These are phyloP conservation scores for Saturnia japonica DNA, from an alignment of 2,888 invertebrate species.

Conservation along the genomic window DNA sequence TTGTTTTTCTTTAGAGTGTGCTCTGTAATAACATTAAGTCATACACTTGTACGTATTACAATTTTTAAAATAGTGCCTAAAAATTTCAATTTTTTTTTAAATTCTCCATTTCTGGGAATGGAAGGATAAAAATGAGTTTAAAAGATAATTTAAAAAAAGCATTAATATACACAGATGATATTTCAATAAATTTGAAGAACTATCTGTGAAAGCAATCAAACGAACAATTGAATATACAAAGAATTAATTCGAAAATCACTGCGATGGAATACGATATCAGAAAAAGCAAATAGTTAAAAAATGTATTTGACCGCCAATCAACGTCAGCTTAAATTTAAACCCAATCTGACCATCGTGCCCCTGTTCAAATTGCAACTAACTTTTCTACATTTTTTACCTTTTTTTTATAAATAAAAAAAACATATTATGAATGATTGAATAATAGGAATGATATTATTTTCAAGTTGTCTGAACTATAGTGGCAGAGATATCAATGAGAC, in stretches of 20 bases:
- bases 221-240: constrained; percentile 4
- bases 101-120: too few relatives aligned
- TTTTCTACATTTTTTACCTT: not conserved
- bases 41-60: too few relatives aligned
- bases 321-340: constrained; percentile 34
- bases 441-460: not conserved
- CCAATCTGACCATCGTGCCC: not conserved
- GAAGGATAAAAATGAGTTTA: too few relatives aligned
- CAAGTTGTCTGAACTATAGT: too few relatives aligned
- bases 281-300: constrained; percentile 23
- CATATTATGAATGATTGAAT: not conserved
- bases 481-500: too few relatives aligned
- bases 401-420: not conserved
- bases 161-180: not conserved
- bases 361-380: not conserved
- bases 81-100: too few relatives aligned
- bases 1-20: too few relatives aligned
- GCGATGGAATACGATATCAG: constrained; percentile 16
- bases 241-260: not conserved
- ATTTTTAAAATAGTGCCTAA: too few relatives aligned
- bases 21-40: too few relatives aligned
- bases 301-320: constrained; percentile 33
- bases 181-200: not conserved
- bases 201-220: not conserved
- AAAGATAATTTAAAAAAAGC: too few relatives aligned